Evolutionary conservation across 2,113 vertebrate genomes (phyloP), one percentile per base, ranked within the genome.

Genomic region (Heterochromis multidens): DNA sequence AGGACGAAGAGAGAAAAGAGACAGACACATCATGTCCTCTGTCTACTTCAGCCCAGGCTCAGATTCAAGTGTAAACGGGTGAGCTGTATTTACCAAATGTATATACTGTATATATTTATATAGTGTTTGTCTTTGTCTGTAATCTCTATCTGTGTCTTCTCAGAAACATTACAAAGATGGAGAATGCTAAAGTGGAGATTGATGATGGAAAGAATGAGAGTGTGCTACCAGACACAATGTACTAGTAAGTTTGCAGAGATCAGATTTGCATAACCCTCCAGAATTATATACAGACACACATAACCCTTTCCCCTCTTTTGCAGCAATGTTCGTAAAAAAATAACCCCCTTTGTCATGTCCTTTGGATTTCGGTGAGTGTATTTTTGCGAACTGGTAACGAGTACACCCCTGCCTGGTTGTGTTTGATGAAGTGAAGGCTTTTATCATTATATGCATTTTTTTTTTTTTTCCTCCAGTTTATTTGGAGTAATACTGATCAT

Each of bases 321-420:
- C 90, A 97, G 95, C 84, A 94, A 80, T 7, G 77, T 97, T 81
- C 96, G 94, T 56, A 97, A 92, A 93, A 93, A 59, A 78, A 95
- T 97, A 1, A 11, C 94, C 14, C 96, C 96, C 0, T 94, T 97
- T 94, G 95, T 98, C 78, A 97, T 97, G 97, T 99, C 98, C 7
- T 96, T 99, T 93, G 95, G 95, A 83, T 98, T 99, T 94, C 97
- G 97, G 99, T 99, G 96, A 96, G 96, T 96, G 25, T 72, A 5
- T 59, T 25, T 23, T 27, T 43, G 95, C 95, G 29, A 43, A 60
- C 12, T 82, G 23, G 54, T 14, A 67, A 62, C 2, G 3, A 35
- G 57, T 37, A 13, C 2, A 29, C 21, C 2, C 23, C 29, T 61
- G 12, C 29, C 23, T 49, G 25, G 8, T 37, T 5, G 16, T 80